These are phyloP conservation scores for Pterois miles DNA, from an alignment of 2,797 vertebrate species.

Conservation along the genomic window DNA sequence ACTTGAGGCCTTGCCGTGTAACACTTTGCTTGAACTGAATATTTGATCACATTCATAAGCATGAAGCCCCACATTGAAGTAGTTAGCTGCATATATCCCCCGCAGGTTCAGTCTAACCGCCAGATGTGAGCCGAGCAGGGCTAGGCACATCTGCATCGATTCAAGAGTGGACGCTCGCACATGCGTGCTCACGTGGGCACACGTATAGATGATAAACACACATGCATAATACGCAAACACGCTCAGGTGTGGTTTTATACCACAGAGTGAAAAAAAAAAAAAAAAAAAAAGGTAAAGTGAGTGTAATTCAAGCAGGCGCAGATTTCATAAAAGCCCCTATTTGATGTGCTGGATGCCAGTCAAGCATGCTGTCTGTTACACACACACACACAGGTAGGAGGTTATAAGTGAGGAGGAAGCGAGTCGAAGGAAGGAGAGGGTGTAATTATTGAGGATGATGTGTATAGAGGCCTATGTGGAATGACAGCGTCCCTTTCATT, in stretches of 20 bases:
- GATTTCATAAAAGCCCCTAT: slow-evolving; percentile 73
- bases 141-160: slow-evolving; percentile 65
- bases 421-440: slow-evolving; percentile 68
- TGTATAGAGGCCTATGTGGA: slow-evolving; percentile 75
- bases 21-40: slow-evolving; percentile 67
- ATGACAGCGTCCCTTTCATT: slow-evolving; percentile 82
- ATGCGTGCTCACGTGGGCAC: slow-evolving; percentile 7
- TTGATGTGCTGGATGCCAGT: slow-evolving; percentile 74
- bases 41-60: slow-evolving; percentile 71
- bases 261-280: slow-evolving; percentile 21
- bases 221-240: not conserved
- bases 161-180: slow-evolving; percentile 28
- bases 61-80: slow-evolving; percentile 62
- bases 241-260: slow-evolving; percentile 54
- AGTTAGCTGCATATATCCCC: slow-evolving; percentile 61
- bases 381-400: slow-evolving; percentile 42
- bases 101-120: slow-evolving; percentile 55
- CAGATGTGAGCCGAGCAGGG: slow-evolving; percentile 59
- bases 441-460: slow-evolving; percentile 83
- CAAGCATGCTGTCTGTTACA: slow-evolving; percentile 48
- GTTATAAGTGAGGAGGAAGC: slow-evolving; percentile 60
- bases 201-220: not conserved
- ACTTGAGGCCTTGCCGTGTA: slow-evolving; percentile 59
- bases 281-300: slow-evolving; percentile 44
- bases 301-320: slow-evolving; percentile 72